Evolutionary conservation across 2,888 invertebrate species (phyloP), one percentile per base, ranked within the genome.

Genomic region (Uropetala carovei): DNA sequence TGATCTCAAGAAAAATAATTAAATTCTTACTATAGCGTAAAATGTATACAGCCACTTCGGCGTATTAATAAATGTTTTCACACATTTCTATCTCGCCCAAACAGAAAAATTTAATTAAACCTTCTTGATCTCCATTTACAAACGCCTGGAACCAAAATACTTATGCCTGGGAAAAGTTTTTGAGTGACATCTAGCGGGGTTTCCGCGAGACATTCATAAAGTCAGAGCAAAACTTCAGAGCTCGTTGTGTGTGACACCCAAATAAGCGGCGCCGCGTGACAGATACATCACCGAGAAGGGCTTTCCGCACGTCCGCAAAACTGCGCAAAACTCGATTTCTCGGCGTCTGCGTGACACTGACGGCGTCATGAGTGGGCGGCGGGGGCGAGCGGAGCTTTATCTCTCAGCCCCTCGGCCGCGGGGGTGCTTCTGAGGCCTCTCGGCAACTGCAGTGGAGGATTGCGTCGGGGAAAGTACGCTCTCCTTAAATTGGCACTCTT

Each of bases 141-240:
- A n/a, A 27, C 4, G 75, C 75, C 7, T 5, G 43, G 43, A 43
- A 43, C 43, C 43, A 43, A 43, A 43, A 43, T 43, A 43, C 43
- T 43, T 43, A 43, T 43, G 43, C 1, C 75, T 27, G 22, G 13
- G 22, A 75, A 75, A 75, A 75, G 75, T 75, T 75, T 68, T 75
- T 75, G 75, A 75, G 75, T 75, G 75, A 75, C 75, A 2, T 75
- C 75, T 75, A 75, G 75, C 75, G 27, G 75, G 22, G 22, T 27
- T 75, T 75, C 75, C 75, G 75, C 22, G 27, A 27, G 75, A 75
- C 68, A 68, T 68, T 68, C 68, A 68, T 68, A 68, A 68, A 68
- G 64, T 16, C 64, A 7, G 64, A 64, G 68, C 68, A 22, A 68
- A 43, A 68, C 22, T 68, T 68, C 68, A 8, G 68, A 68, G 68